Conservation (phyloP, 2,797 vertebrate genomes). For the Dromococcyx pavoninus region DNA sequence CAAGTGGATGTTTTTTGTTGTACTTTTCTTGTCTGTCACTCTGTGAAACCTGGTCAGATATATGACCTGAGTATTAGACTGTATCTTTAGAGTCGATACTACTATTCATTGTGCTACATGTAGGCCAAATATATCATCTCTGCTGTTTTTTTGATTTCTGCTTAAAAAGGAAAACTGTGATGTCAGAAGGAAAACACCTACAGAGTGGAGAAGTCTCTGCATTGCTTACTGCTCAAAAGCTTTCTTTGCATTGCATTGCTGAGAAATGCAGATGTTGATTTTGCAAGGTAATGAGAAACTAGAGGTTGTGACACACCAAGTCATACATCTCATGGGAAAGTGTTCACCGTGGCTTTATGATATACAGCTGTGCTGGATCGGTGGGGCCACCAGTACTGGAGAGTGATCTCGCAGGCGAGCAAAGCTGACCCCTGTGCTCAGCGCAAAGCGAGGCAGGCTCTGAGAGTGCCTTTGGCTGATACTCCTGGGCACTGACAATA, state of each 20-base stretch:
- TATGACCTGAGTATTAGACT: background rate
- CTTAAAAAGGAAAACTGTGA: background rate
- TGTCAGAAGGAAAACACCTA: background rate
- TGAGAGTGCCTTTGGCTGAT: background rate
- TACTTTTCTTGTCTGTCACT: background rate
- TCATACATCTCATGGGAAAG: background rate
- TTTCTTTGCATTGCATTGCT: background rate
- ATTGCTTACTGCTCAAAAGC: background rate
- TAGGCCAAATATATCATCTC: background rate
- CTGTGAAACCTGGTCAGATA: background rate
- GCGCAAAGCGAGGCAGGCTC: background rate
- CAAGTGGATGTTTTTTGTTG: background rate
- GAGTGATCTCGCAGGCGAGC: fast-evolving
- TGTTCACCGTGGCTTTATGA: fast-evolving
- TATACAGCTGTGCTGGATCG: fast-evolving
- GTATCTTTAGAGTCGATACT: background rate
- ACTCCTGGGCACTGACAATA: too few species aligned
- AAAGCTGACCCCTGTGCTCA: background rate
- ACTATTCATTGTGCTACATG: background rate
- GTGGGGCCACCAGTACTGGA: background rate
- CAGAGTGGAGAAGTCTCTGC: fast-evolving
- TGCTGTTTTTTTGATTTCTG: background rate
- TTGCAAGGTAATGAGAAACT: background rate
- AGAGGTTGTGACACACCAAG: background rate
- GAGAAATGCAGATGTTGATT: background rate